phyloP scores from a whole-genome alignment of 2,797 vertebrate species.

The Rhinella marina region DNA sequence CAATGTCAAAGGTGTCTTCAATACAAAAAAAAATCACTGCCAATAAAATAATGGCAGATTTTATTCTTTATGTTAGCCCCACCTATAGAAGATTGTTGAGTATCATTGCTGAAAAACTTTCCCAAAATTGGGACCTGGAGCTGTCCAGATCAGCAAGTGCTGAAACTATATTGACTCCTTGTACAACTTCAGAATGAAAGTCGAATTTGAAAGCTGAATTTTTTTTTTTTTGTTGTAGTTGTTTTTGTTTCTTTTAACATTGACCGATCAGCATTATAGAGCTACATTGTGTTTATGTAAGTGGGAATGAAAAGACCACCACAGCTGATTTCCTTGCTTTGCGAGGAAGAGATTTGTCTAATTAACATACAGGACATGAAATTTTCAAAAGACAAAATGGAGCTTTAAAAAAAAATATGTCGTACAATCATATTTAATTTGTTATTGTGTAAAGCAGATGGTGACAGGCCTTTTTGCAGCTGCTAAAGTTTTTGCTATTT shows the following conservation, averaged over 20 bases:
- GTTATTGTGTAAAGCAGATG: conserved; percentile 31
- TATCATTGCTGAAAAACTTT: background rate
- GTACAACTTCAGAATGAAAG: background rate
- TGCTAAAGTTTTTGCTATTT: background rate
- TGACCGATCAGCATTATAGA: conserved; percentile 6
- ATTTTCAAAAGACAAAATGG: conserved; percentile 25
- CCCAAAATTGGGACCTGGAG: background rate
- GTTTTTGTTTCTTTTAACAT: background rate
- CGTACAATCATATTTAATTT: conserved; percentile 22
- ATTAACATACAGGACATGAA: conserved; percentile 13
- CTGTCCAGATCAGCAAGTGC: conserved; percentile 48
- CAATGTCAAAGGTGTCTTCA: background rate
- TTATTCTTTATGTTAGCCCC: conserved; percentile 31
- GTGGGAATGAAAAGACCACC: conserved; percentile 17
- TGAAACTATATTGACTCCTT: conserved; percentile 23
- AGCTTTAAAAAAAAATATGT: conserved; percentile 8
- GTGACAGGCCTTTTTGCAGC: background rate
- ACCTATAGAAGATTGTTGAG: background rate
- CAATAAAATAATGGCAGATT: conserved; percentile 28
- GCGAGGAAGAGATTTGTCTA: background rate
- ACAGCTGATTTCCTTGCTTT: background rate
- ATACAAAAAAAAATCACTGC: conserved; percentile 28
- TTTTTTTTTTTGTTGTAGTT: background rate
- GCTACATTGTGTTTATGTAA: background rate
- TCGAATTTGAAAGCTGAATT: background rate